Percentiles rank a stretch among this genome's conserved stretches.
These are phyloP conservation scores for Paralichthys olivaceus DNA, from an alignment of 2,113 vertebrate genomes.

Conservation along the genomic window DNA sequence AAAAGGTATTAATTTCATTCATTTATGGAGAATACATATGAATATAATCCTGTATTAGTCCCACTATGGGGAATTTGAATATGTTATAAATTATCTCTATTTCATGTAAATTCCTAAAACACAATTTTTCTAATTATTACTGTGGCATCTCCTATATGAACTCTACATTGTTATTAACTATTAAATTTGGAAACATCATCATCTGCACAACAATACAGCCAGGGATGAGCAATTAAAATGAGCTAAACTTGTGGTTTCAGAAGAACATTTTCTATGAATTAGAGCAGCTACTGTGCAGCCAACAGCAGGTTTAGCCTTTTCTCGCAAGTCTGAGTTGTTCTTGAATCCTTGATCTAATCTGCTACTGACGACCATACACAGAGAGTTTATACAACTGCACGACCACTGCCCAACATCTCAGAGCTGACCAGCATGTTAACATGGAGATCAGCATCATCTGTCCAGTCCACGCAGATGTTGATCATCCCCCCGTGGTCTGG, in stretches of 20 bases:
- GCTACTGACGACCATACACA: conserved; percentile 3
- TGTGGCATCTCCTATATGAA: neutral
- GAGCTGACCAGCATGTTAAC: conserved; percentile 61
- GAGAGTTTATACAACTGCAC: conserved; percentile 33
- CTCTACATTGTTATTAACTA: neutral
- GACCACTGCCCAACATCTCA: conserved; percentile 45
- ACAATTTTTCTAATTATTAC: conserved; percentile 6
- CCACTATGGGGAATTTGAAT: neutral
- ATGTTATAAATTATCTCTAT: neutral
- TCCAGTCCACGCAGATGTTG: conserved; percentile 60
- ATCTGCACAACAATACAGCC: neutral
- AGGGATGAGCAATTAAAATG: neutral
- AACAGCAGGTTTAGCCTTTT: conserved; percentile 24
- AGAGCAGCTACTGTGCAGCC: conserved; percentile 17
- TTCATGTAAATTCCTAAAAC: neutral
- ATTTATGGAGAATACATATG: neutral
- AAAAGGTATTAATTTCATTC: neutral
- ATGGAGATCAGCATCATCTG: conserved; percentile 69
- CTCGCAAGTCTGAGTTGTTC: conserved; percentile 12
- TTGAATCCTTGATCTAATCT: conserved; percentile 15
- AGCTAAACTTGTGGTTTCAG: neutral
- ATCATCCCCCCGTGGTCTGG: conserved; percentile 59
- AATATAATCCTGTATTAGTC: neutral
- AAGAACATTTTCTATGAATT: conserved; percentile 1
- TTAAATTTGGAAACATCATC: neutral